Conservation (phyloP, 30 jellyfish, hydroid and myxozoan genomes). For the Pseudorhiza aurosa region DNA sequence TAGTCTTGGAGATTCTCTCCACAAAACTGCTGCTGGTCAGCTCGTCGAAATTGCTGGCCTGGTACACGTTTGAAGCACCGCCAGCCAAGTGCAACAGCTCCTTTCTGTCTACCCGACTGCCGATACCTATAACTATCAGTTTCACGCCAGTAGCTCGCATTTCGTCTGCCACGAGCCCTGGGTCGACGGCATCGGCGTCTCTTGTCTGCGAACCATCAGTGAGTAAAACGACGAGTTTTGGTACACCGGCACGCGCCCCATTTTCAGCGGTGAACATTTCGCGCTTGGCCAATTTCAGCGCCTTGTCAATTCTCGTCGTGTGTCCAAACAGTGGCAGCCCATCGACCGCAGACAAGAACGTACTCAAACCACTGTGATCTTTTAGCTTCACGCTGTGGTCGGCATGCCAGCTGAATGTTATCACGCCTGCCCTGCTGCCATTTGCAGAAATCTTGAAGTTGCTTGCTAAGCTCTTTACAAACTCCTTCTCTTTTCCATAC, state of each 20-base stretch:
- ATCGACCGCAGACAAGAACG: constrained; percentile 61
- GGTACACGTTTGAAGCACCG: constrained; percentile 25
- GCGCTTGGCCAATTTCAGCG: constrained; percentile 49
- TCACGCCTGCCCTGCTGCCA: constrained; percentile 66
- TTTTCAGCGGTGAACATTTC: constrained; percentile 49
- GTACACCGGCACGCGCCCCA: constrained; percentile 73
- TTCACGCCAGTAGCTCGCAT: constrained; percentile 47
- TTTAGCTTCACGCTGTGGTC: constrained; percentile 59
- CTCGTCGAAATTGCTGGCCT: constrained; percentile 56
- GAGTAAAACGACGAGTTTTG: constrained; percentile 62
- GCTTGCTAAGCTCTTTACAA: constrained; percentile 55
- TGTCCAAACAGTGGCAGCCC: constrained; percentile 62
- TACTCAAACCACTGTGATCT: constrained; percentile 20
- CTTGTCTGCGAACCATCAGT: constrained; percentile 82
- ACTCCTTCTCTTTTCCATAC: constrained; percentile 60
- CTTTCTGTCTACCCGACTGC: constrained; percentile 18
- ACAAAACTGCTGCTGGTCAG: constrained; percentile 21
- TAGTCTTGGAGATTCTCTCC: constrained; percentile 36
- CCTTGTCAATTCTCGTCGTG: constrained; percentile 79
- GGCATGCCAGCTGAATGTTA: constrained; percentile 67
- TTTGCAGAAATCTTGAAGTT: constrained; percentile 36
- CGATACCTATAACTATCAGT: constrained; percentile 64
- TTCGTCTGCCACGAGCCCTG: constrained; percentile 62
- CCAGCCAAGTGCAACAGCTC: constrained; percentile 67
- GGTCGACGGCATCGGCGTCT: constrained; percentile 75